Conservation (phyloP, 2,888 invertebrate genomes). For the Bhutanitis thaidina region DNA sequence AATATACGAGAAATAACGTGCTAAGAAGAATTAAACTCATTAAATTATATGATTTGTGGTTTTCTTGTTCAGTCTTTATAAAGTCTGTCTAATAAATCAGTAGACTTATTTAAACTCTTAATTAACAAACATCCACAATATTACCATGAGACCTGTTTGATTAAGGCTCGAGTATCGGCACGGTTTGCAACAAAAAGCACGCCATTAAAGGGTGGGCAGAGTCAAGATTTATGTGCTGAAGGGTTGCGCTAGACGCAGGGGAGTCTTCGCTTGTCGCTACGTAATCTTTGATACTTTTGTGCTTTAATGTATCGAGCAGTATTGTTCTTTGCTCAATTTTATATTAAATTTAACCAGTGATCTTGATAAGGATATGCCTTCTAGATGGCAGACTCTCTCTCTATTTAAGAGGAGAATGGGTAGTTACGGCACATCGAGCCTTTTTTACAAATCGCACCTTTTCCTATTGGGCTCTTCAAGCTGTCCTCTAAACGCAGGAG, state of each 20-base stretch:
- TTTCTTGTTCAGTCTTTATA: too few species aligned
- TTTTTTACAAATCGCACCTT: too few species aligned
- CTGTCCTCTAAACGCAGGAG: too few species aligned
- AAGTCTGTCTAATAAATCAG: slow-evolving; percentile 9
- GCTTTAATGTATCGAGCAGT: not conserved
- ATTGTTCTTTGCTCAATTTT: not conserved
- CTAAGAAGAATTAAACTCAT: too few species aligned
- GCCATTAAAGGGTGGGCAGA: slow-evolving; percentile 47
- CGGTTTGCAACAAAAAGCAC: slow-evolving; percentile 41
- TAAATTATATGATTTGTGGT: too few species aligned
- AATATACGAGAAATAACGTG: too few species aligned
- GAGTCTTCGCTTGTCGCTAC: slow-evolving; percentile 33
- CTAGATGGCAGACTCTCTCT: too few species aligned
- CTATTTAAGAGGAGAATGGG: too few species aligned
- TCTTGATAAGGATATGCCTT: too few species aligned
- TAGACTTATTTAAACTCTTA: slow-evolving; percentile 22
- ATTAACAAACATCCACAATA: slow-evolving; percentile 30
- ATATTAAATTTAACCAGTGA: too few species aligned
- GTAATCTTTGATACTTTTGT: slow-evolving; percentile 12
- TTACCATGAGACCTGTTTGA: slow-evolving; percentile 44
- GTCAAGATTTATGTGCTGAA: slow-evolving; percentile 49
- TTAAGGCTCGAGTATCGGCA: slow-evolving; percentile 43
- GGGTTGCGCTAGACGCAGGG: slow-evolving; percentile 32
- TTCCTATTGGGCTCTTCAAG: too few species aligned
- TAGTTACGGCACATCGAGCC: too few species aligned